Base-by-base conservation (phyloP, 2,888 invertebrate genomes). In the Chrysomela aeneicollis region DNA sequence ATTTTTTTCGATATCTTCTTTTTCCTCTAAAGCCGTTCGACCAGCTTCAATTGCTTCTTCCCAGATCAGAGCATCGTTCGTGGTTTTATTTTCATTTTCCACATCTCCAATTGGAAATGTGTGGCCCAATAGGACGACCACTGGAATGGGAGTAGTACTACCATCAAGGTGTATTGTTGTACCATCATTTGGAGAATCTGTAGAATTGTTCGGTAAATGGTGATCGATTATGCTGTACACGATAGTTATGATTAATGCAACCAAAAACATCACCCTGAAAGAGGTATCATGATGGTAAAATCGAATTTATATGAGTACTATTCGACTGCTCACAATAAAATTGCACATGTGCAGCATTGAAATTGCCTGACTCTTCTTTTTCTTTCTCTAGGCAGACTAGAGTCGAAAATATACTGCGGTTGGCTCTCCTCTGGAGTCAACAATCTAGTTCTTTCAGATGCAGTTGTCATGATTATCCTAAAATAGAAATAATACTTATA, bases 321-420 rank as follows among this genome's bases (percentile, higher is more conserved):
- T 42, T 42, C 15, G 17, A 8, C 2, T 54, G 87, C 91, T 90
- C 82, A 93, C 93, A 92, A 80, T 62, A 92, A 81, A 9, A 86
- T 84, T 3, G 89, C 85, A 74, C 90, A 91, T 50, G 92, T 82
- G 71, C 89, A 90, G 77, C 91, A 92, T 74, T 92, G 92, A 75
- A 91, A 89, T 75, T 86, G 86, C 54, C 85, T 82, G 42, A 88
- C 78, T 9, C 85, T 78, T 66, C 83, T 83, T 78, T 85, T 85
- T 74, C 87, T 85, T 68, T 81, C 79, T 21, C 85, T 80, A 0
- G 83, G 73, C n/a, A 86, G 69, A 68, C 84, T 84, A 8, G 86
- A 82, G 76, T 86, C 85, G 77, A 86, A 87, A 59, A 84, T 82
- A 71, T 87, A 87, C 1, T 84, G 83, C 2, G 87, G 86, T 69